Evolutionary conservation across 2,888 invertebrate genomes (phyloP).

Genomic region (Cyclophora punctaria): DNA sequence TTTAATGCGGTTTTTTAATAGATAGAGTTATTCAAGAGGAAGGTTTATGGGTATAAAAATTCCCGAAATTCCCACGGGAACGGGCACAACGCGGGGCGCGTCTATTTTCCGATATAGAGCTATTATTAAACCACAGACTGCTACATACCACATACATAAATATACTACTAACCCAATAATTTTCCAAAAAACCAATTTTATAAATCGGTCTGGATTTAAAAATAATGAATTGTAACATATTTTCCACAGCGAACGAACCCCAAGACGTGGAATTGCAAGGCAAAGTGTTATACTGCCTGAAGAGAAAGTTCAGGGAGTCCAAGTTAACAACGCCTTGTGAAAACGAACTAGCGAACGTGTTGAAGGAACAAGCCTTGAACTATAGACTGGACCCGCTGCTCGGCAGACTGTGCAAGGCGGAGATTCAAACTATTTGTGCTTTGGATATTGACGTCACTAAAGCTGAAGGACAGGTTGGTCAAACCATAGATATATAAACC

Average conservation of each 20-base stretch:
- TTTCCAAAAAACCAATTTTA: too few relatives aligned
- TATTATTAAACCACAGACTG: too few relatives aligned
- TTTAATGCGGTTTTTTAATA: too few relatives aligned
- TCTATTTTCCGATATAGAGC: too few relatives aligned
- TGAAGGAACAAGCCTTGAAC: conserved; percentile 92
- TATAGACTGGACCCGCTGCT: conserved; percentile 92
- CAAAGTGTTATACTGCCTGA: conserved; percentile 87
- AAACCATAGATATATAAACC: too few relatives aligned
- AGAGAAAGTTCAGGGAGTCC: conserved; percentile 84
- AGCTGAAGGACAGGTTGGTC: conserved; percentile 59
- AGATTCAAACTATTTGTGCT: conserved; percentile 80
- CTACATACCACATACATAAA: too few relatives aligned
- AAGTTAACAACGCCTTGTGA: conserved; percentile 85
- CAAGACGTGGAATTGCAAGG: conserved; percentile 86
- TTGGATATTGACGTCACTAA: conserved; percentile 59
- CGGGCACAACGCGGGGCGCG: too few relatives aligned
- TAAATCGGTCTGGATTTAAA: too few relatives aligned
- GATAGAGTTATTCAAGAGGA: too few relatives aligned
- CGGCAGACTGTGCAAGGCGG: conserved; percentile 85
- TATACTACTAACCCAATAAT: too few relatives aligned
- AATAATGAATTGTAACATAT: conserved; percentile 2
- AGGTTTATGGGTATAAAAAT: too few relatives aligned
- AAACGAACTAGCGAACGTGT: conserved; percentile 85
- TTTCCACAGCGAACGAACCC: conserved; percentile 56
- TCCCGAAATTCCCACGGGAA: too few relatives aligned